Conservation (phyloP, 1,140 invertebrate species). For the Spodoptera frugiperda region DNA sequence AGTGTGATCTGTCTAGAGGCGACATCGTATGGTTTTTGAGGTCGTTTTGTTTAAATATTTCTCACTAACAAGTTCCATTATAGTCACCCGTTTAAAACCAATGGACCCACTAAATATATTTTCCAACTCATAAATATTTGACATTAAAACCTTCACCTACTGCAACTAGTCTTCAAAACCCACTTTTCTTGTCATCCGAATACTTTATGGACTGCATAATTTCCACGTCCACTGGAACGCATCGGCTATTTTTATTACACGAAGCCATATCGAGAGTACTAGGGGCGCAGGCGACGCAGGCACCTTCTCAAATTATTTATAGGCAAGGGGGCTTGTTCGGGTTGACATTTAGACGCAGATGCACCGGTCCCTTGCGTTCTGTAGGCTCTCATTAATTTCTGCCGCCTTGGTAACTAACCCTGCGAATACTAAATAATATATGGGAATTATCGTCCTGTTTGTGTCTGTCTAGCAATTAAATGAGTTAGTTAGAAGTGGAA, state of each 20-base stretch:
- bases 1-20: too few species aligned
- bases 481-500: neutral
- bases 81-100: neutral
- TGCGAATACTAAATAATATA: constrained; percentile 57
- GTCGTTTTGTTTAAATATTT: too few species aligned
- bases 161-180: constrained; percentile 14
- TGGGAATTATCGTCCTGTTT: constrained; percentile 56
- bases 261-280: constrained; percentile 77
- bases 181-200: constrained; percentile 47
- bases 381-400: constrained; percentile 79
- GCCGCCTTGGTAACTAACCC: constrained; percentile 72
- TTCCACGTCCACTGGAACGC: constrained; percentile 64
- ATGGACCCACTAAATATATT: neutral
- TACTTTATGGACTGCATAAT: constrained; percentile 67
- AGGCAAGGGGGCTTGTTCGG: constrained; percentile 65
- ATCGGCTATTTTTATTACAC: constrained; percentile 77
- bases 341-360: constrained; percentile 85
- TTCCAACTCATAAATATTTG: constrained; percentile 29
- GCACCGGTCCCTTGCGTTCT: constrained; percentile 70
- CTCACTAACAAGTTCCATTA: too few species aligned
- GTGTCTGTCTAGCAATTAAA: neutral
- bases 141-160: constrained; percentile 18
- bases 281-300: constrained; percentile 65
- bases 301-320: constrained; percentile 82
- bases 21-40: too few species aligned